Evolutionary conservation across 2,113 vertebrate genomes (phyloP).

Genomic region (Gnathonemus echidnorhynchus): DNA sequence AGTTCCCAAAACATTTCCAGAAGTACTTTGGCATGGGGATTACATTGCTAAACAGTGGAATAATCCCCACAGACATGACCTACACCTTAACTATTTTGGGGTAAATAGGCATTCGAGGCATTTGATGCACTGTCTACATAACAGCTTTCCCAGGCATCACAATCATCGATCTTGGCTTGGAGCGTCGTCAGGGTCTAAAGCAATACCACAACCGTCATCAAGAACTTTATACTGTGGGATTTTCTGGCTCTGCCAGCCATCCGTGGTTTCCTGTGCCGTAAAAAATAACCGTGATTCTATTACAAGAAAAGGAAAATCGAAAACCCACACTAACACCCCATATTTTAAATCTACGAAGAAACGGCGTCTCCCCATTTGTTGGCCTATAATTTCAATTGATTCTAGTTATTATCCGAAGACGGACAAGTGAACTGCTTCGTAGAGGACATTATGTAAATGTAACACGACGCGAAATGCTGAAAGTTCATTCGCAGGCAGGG

Average conservation of each 20-base stretch:
- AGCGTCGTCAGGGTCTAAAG: background rate
- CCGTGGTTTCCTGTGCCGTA: background rate
- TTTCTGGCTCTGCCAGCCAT: background rate
- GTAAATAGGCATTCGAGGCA: background rate
- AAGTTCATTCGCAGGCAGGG: background rate
- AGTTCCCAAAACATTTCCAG: background rate
- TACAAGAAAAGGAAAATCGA: background rate
- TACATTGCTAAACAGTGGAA: background rate
- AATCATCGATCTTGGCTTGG: background rate
- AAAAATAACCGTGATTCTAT: background rate
- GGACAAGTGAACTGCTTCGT: background rate
- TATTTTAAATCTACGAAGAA: background rate
- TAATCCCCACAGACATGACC: background rate
- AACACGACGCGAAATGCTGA: background rate
- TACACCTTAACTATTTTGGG: background rate
- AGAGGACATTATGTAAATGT: background rate
- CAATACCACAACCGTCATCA: background rate
- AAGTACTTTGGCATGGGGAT: background rate
- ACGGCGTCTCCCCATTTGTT: background rate
- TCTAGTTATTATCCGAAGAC: background rate
- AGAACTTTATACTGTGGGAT: background rate
- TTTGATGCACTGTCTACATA: background rate
- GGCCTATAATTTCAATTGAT: background rate
- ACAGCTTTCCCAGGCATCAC: background rate
- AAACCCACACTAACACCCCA: background rate